A percentile compares a stretch with the other conserved stretches of the same genome.
Evolutionary conservation across 35 echinoderm and acorn worm genomes (phyloP).

Genomic region (Chiridota heheva): DNA sequence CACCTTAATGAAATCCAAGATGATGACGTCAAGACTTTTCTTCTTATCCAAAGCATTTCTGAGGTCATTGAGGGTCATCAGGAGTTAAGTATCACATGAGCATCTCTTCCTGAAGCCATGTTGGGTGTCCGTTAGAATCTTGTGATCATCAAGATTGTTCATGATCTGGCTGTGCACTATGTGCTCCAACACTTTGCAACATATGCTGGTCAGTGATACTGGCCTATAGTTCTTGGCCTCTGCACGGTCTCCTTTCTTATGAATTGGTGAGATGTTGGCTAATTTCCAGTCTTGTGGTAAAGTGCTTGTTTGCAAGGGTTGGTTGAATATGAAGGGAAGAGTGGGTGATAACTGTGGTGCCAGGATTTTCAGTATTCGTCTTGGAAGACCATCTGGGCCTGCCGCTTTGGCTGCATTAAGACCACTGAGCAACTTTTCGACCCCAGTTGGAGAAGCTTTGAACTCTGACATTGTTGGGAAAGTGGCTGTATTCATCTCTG

Average conservation of each 20-base stretch:
- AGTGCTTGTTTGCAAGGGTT: conserved; percentile 22
- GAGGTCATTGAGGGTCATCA: conserved; percentile 9
- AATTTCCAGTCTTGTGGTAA: conserved; percentile 45
- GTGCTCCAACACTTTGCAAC: conserved; percentile 59
- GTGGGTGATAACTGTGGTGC: conserved; percentile 22
- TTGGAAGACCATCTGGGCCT: conserved; percentile 42
- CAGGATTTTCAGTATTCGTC: conserved; percentile 27
- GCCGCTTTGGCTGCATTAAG: conserved; percentile 30
- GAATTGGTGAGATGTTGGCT: conserved; percentile 36
- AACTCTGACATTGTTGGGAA: not conserved
- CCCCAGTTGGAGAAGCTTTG: not conserved
- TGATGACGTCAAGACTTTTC: not conserved
- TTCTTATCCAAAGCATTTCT: not conserved
- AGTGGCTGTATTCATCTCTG: no score
- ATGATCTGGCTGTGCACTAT: conserved; percentile 40
- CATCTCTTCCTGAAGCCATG: conserved; percentile 41
- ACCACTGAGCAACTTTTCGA: conserved; percentile 19
- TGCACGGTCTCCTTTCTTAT: conserved; percentile 37
- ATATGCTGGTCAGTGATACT: conserved; percentile 40
- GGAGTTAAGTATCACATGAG: conserved; percentile 46
- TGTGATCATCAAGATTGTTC: conserved; percentile 29
- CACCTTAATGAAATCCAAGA: conserved; percentile 24
- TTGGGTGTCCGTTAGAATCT: conserved; percentile 43
- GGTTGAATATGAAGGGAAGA: conserved; percentile 40
- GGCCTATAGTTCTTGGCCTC: conserved; percentile 37